These are phyloP conservation scores for Drosophila funebris DNA, from an alignment of 1,140 invertebrate genomes.

Conservation along the genomic window DNA sequence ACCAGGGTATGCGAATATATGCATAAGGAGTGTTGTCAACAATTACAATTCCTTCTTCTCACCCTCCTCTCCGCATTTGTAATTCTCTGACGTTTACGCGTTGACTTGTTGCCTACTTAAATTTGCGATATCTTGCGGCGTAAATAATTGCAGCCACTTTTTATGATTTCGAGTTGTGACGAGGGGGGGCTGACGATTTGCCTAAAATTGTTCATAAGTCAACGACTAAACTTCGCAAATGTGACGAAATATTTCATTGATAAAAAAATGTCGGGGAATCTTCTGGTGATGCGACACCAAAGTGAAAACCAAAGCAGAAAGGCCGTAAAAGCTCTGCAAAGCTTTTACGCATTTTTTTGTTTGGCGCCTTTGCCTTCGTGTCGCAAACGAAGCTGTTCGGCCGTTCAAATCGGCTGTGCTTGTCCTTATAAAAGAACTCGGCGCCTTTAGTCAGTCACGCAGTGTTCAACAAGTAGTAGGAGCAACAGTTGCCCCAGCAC, in stretches of 20 bases:
- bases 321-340: constrained; percentile 54
- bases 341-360: constrained; percentile 69
- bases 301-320: background rate
- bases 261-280: constrained; percentile 45
- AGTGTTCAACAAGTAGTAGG: constrained; percentile 79
- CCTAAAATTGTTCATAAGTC: constrained; percentile 50
- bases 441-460: constrained; percentile 63
- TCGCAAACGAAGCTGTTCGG: constrained; percentile 15
- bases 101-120: constrained; percentile 62
- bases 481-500: constrained; percentile 65
- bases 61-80: background rate
- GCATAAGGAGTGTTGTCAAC: constrained; percentile 57
- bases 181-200: constrained; percentile 12
- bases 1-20: background rate
- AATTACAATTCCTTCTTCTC: constrained; percentile 31
- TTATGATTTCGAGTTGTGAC: constrained; percentile 11
- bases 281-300: background rate
- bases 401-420: constrained; percentile 13
- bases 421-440: constrained; percentile 73
- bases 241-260: constrained; percentile 73
- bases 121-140: constrained; percentile 48
- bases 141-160: constrained; percentile 64
- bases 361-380: constrained; percentile 44
- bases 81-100: constrained; percentile 35
- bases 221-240: constrained; percentile 61